Evolutionary conservation across 2,888 invertebrate species (phyloP), one percentile per base, ranked within the genome.

Genomic region (Diachrysia chrysitis): DNA sequence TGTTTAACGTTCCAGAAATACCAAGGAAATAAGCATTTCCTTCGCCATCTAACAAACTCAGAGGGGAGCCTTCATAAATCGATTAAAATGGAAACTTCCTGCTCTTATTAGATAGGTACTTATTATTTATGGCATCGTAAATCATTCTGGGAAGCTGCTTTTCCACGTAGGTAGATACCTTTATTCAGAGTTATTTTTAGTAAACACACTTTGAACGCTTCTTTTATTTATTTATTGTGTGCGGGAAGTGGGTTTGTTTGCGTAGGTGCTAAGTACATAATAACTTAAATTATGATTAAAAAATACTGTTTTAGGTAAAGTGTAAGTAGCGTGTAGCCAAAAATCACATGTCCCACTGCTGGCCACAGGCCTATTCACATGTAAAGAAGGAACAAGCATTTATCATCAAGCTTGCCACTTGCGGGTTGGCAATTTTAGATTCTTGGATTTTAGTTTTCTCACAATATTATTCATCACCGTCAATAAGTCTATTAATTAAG

Each of bases 41-140:
- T 63, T 32, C 37, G 55, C 63, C 66, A 32, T 66, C 57, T 60
- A 17, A 54, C 42, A 69, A 63, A 76, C 76, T 69, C 78, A 56
- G 60, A 69, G 66, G 58, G 64, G 65, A 56, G 56, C 59, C 62
- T 79, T 71, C 82, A 77, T 79, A 79, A 82, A 81, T 80, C 79
- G 79, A 80, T 80, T 80, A 81, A 76, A 78, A 71, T 78, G 81
- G 51, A 80, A 80, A 80, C 69, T 79, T 73, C 71, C 69, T 55
- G 63, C 66, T 59, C 76, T 84, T 85, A 85, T 85, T 83, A 83
- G 81, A 82, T 81, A 83, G 81, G 80, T 81, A 79, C 80, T 84
- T 82, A 83, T 85, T 85, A 85, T 85, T 85, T 85, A 85, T 81
- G 83, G 73, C 72, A 59, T 71, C 73, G 69, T 85, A 85, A 84